Conservation (phyloP, 2,113 vertebrate species). For the Apteryx mantelli region DNA sequence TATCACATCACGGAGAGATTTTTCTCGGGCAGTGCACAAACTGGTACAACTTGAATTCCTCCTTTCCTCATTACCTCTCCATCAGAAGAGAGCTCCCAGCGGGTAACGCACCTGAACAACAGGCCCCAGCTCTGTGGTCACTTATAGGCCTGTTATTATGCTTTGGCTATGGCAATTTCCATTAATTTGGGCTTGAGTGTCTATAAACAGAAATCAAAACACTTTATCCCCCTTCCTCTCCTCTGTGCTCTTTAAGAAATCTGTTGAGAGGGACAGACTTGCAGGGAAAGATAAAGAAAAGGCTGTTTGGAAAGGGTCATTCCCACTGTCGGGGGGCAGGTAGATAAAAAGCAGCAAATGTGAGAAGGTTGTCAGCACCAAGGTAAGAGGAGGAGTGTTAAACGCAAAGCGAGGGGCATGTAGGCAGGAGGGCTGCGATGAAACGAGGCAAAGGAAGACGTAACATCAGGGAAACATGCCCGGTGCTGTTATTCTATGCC, state of each 20-base stretch:
- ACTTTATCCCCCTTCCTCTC: background rate
- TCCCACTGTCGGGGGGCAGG: background rate
- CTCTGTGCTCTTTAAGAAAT: background rate
- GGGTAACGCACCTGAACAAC: background rate
- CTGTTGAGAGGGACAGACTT: background rate
- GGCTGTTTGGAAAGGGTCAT: background rate
- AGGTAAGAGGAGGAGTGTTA: background rate
- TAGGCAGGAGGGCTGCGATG: background rate
- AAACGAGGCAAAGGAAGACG: background rate
- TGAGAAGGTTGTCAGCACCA: background rate
- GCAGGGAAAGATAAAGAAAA: background rate
- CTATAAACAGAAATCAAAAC: background rate
- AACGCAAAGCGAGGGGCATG: background rate
- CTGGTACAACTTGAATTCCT: background rate
- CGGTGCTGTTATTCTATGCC: background rate
- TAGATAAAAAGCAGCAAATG: background rate
- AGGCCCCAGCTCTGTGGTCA: background rate
- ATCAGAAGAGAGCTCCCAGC: background rate
- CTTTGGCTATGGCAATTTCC: background rate
- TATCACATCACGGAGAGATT: fast-evolving
- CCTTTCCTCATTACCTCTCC: background rate
- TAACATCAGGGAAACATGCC: background rate
- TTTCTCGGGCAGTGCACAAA: background rate
- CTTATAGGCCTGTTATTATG: background rate
- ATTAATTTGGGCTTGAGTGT: background rate